A percentile compares a stretch with the other conserved stretches of the same genome.
These are phyloP conservation scores for Anoura caudifer DNA, from an alignment of 2,113 vertebrate species.

Conservation along the genomic window DNA sequence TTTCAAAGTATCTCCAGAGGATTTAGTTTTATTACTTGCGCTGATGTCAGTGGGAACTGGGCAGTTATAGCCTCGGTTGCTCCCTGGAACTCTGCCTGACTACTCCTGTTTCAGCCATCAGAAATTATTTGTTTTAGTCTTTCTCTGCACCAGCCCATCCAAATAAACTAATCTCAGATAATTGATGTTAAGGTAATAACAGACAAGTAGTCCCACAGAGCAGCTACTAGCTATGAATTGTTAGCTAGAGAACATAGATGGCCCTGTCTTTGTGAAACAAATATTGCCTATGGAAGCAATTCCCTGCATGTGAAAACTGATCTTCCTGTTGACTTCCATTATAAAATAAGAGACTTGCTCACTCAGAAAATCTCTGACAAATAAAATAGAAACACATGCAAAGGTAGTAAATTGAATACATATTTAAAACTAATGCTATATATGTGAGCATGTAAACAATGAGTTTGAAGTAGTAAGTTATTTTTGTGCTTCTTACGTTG, in stretches of 20 bases:
- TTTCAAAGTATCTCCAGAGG: slow-evolving; percentile 50
- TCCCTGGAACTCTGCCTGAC: not conserved
- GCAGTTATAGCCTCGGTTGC: not conserved
- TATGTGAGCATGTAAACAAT: not conserved
- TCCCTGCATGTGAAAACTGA: not conserved
- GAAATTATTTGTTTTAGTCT: slow-evolving; percentile 40
- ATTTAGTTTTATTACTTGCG: slow-evolving; percentile 33
- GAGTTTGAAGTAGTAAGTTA: not conserved
- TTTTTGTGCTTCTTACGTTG: slow-evolving; percentile 21
- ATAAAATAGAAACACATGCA: slow-evolving; percentile 32
- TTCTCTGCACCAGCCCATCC: not conserved
- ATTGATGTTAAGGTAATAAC: not conserved
- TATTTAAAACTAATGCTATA: not conserved
- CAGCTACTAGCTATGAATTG: not conserved
- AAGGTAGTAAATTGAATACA: not conserved
- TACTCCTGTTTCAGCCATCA: slow-evolving; percentile 15
- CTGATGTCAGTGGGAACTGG: not conserved
- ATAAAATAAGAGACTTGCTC: slow-evolving; percentile 1
- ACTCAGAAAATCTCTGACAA: not conserved
- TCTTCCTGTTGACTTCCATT: slow-evolving; percentile 9
- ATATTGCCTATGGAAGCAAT: not conserved
- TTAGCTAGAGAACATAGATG: not conserved
- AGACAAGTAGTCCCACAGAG: not conserved
- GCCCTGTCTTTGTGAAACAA: not conserved
- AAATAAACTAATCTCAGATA: slow-evolving; percentile 21